Base-by-base conservation (phyloP, 1,140 invertebrate species). In the Coelopa frigida region DNA sequence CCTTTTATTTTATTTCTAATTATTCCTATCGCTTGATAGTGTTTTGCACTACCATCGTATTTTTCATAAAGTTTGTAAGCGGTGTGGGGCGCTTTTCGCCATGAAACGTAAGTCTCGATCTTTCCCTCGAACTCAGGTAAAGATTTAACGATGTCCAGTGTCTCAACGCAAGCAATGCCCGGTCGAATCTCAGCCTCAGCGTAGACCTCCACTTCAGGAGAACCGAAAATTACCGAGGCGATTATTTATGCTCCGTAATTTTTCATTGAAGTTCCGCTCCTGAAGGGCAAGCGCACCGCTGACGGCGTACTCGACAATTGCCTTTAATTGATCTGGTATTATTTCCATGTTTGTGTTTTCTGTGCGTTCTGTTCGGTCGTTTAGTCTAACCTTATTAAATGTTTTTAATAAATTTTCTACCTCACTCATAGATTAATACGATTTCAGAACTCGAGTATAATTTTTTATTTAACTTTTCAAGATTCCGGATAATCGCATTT, bases 1-100 rank as follows among this genome's bases (percentile, higher is more conserved):
- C 43, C 49, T 33, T 35, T 54, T 15, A 56, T 44, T 52, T 58
- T 58, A 42, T 55, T 61, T 39, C 50, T 35, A 4, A 56, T 41
- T 17, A 54, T 54, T 0, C 18, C 50, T 17, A 51, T n/a, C 7
- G 52, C 48, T 27, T 59, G 53, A 14, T 49, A 56, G 14, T 51
- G 38, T 29, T 35, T 52, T 20, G 46, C 55, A 27, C 48, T 57
- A 2, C 50, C 50, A 4, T 48, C 41, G 26, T 47, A 54, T n/a
- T 24, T 31, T 37, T 52, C 26, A 35, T 43, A 57, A 20, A 57
- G 24, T 46, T 54, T 50, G 38, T 51, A 56, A 18, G 53, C 53
- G 27, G 43, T 48, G 41, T 52, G 37, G 21, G 45, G 44, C 11
- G 53, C 51, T 35, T 51, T 33, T 7, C 51, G 36, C 41, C 49